Evolutionary conservation across 2,888 invertebrate species (phyloP).

Genomic region (Campaea margaritaria): DNA sequence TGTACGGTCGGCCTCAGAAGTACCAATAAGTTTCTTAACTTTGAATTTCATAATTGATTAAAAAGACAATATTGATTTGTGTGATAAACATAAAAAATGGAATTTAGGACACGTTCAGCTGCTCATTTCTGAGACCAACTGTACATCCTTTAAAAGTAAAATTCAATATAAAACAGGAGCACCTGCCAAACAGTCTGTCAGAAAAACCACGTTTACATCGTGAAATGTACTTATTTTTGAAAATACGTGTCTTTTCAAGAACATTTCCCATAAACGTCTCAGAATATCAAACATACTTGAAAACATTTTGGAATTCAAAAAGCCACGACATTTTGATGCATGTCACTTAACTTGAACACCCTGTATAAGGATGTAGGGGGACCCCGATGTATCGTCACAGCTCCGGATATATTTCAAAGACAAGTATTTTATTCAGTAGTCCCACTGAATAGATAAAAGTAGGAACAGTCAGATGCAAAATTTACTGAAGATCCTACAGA

Average conservation of each 20-base stretch:
- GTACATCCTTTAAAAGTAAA: too few species aligned
- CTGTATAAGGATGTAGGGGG: conserved; percentile 45
- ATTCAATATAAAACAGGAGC: too few species aligned
- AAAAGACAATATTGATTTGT: too few species aligned
- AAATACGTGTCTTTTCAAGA: not conserved
- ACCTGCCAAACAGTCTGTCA: too few species aligned
- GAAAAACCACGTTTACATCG: too few species aligned
- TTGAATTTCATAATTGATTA: too few species aligned
- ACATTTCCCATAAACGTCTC: not conserved
- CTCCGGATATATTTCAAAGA: conserved; percentile 75
- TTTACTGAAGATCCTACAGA: too few species aligned
- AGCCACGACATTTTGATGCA: not conserved
- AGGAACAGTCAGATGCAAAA: not conserved
- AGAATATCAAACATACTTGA: conserved; percentile 10
- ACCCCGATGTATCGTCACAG: conserved; percentile 64
- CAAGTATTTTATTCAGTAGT: conserved; percentile 73
- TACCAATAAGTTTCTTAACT: too few species aligned
- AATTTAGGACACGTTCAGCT: too few species aligned
- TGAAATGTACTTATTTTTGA: not conserved
- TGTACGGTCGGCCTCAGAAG: too few species aligned
- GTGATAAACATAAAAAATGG: too few species aligned
- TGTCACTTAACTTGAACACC: conserved; percentile 31
- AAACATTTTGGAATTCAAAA: not conserved
- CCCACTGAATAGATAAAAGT: conserved; percentile 40
- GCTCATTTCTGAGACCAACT: too few species aligned